A percentile compares a stretch with the other conserved stretches of the same genome.
These are phyloP conservation scores for Brienomyrus longianalis DNA, from an alignment of 2,113 vertebrate species.

Conservation along the genomic window DNA sequence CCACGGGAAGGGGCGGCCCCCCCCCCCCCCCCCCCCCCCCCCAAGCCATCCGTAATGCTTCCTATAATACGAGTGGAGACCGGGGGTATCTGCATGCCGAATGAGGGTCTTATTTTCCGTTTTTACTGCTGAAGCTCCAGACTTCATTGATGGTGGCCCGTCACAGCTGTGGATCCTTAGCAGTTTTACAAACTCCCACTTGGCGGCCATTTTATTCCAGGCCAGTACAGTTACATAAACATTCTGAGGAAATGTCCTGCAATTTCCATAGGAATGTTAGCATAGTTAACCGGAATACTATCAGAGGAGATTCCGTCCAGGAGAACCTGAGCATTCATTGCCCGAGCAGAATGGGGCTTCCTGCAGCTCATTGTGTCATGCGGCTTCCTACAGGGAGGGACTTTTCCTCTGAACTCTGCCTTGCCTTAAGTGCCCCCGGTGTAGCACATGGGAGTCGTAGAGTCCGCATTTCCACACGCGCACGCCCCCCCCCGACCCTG, in stretches of 20 bases:
- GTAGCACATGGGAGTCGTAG: not conserved
- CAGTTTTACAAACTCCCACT: not conserved
- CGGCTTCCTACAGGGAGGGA: not conserved
- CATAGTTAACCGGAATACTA: slow-evolving; percentile 26
- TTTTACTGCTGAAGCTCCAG: not conserved
- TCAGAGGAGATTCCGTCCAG: slow-evolving; percentile 19
- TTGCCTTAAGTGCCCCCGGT: not conserved
- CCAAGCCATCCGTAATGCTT: no score
- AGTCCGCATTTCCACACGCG: not conserved
- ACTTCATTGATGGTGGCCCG: not conserved
- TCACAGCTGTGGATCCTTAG: not conserved
- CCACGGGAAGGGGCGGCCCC: no score
- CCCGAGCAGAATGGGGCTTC: not conserved
- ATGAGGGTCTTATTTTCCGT: not conserved
- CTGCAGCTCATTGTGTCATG: not conserved
- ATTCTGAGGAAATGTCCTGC: not conserved
- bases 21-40: no score
- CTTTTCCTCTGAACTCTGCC: not conserved
- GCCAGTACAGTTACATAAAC: not conserved
- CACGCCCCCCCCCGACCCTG: no score
- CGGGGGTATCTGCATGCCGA: not conserved
- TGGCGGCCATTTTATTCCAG: not conserved
- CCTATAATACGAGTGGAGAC: not conserved
- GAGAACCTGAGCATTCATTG: not conserved
- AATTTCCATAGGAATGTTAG: not conserved